Evolutionary conservation across 2,113 vertebrate species (phyloP).

Genomic region (Ellobius talpinus): DNA sequence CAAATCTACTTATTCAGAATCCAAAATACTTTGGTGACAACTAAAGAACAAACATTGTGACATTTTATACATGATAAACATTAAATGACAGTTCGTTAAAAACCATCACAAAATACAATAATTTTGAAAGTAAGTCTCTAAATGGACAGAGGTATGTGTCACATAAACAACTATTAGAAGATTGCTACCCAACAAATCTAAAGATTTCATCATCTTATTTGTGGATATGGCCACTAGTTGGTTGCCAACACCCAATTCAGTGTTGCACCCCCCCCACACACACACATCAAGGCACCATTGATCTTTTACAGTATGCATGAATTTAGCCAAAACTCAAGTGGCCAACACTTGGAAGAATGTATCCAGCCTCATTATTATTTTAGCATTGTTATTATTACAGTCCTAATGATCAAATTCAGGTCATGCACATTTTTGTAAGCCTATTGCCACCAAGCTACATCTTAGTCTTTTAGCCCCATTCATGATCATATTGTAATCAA

Average conservation of each 20-base stretch:
- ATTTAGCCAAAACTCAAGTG: not conserved
- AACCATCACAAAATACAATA: not conserved
- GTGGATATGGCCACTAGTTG: rapidly evolving
- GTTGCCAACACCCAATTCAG: not conserved
- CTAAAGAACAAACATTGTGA: not conserved
- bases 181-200: not conserved
- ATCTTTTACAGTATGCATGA: not conserved
- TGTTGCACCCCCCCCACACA: not conserved
- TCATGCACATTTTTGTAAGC: not conserved
- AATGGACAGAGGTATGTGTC: not conserved
- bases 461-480: not conserved
- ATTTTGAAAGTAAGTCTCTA: not conserved
- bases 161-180: not conserved
- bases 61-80: not conserved
- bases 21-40: not conserved
- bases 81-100: not conserved
- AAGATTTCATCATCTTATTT: not conserved
- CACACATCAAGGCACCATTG: not conserved
- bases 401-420: not conserved
- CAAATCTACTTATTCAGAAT: not conserved
- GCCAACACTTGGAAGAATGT: not conserved
- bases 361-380: not conserved
- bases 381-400: not conserved
- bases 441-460: not conserved
- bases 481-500: not conserved